Evolutionary conservation across 2,113 vertebrate species (phyloP).

Genomic region (Leptosomus discolor): DNA sequence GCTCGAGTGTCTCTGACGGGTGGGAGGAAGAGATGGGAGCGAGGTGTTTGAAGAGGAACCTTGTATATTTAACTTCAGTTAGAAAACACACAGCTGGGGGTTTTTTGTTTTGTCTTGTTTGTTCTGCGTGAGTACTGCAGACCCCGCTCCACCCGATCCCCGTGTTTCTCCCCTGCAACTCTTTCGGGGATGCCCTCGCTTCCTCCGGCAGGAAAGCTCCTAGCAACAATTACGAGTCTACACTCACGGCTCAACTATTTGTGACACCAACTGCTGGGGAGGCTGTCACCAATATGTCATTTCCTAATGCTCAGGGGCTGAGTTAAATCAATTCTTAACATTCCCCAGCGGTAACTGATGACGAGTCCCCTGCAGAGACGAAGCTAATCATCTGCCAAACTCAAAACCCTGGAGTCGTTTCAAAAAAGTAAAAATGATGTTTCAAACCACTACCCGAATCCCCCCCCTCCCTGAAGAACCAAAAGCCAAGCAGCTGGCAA

Average conservation of each 20-base stretch:
- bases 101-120: not conserved
- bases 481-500: not conserved
- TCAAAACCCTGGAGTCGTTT: not conserved
- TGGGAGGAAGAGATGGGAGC: not conserved
- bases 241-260: constrained; percentile 11
- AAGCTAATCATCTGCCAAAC: constrained; percentile 14
- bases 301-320: constrained; percentile 9
- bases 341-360: not conserved
- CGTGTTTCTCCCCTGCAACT: not conserved
- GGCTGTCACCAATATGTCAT: constrained; percentile 32
- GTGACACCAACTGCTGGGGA: constrained; percentile 6
- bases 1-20: not conserved
- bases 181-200: not conserved
- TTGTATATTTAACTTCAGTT: not conserved
- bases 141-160: not conserved
- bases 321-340: not conserved
- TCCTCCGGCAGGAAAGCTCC: not conserved
- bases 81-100: not conserved
- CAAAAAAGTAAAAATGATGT: not conserved
- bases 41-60: not conserved
- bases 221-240: not conserved
- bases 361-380: not conserved
- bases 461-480: not conserved
- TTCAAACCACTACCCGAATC: not conserved
- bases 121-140: not conserved